Percentiles rank a stretch among this genome's conserved stretches.
These are phyloP conservation scores for Caenorhabditis sp. DNA, from an alignment of 2,888 invertebrate genomes.

Conservation along the genomic window DNA sequence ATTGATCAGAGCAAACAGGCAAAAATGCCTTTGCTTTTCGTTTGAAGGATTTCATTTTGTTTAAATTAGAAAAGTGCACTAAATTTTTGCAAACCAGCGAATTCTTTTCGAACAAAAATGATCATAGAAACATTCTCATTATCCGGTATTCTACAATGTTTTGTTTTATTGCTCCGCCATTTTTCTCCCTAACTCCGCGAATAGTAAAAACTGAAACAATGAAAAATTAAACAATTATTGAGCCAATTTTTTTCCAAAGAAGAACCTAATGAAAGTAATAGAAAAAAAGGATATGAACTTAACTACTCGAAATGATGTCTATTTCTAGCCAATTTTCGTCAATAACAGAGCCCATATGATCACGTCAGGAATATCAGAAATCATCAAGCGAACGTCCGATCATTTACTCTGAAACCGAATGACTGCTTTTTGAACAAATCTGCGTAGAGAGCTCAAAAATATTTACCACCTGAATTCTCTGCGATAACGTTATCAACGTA, in stretches of 20 bases:
- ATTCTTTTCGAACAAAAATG: no score
- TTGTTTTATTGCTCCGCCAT: no score
- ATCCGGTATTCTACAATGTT: no score
- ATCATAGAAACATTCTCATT: background rate
- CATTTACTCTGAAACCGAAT: background rate
- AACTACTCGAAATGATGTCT: background rate
- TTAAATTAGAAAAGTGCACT: slow-evolving; percentile 3
- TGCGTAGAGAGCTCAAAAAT: slow-evolving; percentile 17
- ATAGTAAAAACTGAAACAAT: no score
- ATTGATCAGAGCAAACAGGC: slow-evolving; percentile 58
- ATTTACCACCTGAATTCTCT: slow-evolving; percentile 28
- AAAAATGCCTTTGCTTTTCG: slow-evolving; percentile 1
- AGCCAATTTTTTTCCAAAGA: no score
- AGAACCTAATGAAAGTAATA: no score
- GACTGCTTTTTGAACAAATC: slow-evolving; percentile 9
- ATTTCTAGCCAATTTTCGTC: background rate
- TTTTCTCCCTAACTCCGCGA: no score
- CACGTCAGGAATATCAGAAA: slow-evolving; percentile 41
- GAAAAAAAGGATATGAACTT: slow-evolving; percentile 13
- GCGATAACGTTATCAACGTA: slow-evolving; percentile 31
- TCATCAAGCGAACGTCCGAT: slow-evolving; percentile 30
- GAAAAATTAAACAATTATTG: no score
- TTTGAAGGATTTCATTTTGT: slow-evolving; percentile 4
- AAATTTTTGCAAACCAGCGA: no score
- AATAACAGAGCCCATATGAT: slow-evolving; percentile 1